Base-by-base conservation (phyloP, 2,113 vertebrate species). In the Sinosuthora webbiana region DNA sequence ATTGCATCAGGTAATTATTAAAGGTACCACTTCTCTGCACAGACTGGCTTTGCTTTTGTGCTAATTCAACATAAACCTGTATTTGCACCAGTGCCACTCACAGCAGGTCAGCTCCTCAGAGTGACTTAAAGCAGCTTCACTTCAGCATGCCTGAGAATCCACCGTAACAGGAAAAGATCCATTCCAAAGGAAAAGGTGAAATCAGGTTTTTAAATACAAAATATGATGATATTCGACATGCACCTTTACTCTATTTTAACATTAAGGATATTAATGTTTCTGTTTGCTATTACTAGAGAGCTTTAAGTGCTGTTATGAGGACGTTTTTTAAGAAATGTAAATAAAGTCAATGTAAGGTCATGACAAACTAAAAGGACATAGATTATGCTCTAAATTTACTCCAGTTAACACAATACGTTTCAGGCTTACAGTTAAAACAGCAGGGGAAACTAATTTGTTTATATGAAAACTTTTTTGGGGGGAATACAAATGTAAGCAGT, bases 81-180 rank as follows among this genome's bases (percentile, higher is more conserved):
- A 45, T 87, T 91, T 79, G 28, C n/a, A 60, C 6, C 28, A 76
- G 24, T 42, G 19, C n/a, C 6, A 5, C 47, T 59, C 91, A 73
- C 28, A 41, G 67, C 20, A 25, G 81, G 60, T 31, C 44, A 56
- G 13, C 7, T 75, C 22, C 27, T 79, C 30, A 33, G n/a, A 52
- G 17, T 13, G 28, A 39, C 5, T 55, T 45, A 30, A 62, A 79
- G 31, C 0, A 0, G 10, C 22, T 75, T 81, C 47, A 74, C 24
- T 45, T 59, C 37, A 71, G 7, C 18, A 13, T 47, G 24, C 31
- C 47, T n/a, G 7, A 1, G 1, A 89, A 89, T 42, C 12, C 12
- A 64, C 8, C 0, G 0, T 11, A 74, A 50, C 1, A 49, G 21
- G 18, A 41, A 1, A 41, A 1, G 3, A 41, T 33, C 9, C 31